Conservation (phyloP, 2,797 vertebrate genomes). For the Amphiprion clarkii region DNA sequence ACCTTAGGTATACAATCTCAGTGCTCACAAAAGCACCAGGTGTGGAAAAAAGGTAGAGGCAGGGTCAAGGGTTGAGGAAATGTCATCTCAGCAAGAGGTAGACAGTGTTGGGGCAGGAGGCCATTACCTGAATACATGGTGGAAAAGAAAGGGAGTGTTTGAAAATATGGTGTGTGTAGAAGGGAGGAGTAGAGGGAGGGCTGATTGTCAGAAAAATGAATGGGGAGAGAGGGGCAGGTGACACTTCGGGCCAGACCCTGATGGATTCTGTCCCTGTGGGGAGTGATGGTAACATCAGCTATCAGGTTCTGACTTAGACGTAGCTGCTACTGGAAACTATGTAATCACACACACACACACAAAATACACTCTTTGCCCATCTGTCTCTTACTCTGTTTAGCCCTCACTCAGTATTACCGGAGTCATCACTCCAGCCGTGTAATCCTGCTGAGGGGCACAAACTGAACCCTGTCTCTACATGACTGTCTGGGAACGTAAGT, state of each 20-base stretch:
- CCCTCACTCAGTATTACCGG: conserved; percentile 68
- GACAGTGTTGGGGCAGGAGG: conserved; percentile 3
- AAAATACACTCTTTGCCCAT: conserved; percentile 45
- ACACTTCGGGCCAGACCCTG: conserved; percentile 66
- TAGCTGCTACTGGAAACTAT: conserved; percentile 55
- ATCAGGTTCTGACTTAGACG: conserved; percentile 62
- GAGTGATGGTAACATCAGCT: conserved; percentile 62
- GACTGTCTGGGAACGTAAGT: conserved; percentile 63
- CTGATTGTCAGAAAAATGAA: conserved; percentile 67
- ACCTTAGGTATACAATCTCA: conserved; percentile 11
- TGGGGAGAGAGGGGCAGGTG: conserved; percentile 46
- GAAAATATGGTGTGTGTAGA: conserved; percentile 28
- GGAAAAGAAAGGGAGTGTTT: conserved; percentile 20
- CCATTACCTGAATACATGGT: conserved; percentile 23
- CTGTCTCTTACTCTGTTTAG: conserved; percentile 62
- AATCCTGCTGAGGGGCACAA: conserved; percentile 74
- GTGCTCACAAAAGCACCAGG: neutral
- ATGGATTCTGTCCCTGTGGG: conserved; percentile 71
- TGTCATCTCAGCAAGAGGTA: conserved; percentile 7
- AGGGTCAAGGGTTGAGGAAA: conserved; percentile 19
- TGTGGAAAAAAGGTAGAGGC: neutral
- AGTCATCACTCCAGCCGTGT: conserved; percentile 74
- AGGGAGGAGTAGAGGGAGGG: conserved; percentile 27
- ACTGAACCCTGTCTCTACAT: conserved; percentile 71
- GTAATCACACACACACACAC: conserved; percentile 44